These are phyloP conservation scores for Trachops cirrhosus DNA, from an alignment of 2,797 vertebrate genomes.

Conservation along the genomic window DNA sequence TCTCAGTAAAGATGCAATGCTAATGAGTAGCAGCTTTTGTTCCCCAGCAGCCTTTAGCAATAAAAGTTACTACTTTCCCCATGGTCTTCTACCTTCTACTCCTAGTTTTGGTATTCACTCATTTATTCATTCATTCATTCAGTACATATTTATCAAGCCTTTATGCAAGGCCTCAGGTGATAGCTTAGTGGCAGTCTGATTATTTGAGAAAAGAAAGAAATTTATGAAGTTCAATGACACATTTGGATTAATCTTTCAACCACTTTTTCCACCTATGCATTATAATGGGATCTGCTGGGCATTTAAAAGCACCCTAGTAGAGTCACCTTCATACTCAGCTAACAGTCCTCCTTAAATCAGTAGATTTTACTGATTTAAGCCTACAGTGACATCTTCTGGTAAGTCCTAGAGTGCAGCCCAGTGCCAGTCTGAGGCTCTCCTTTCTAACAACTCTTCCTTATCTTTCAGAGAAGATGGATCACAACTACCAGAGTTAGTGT, in stretches of 20 bases:
- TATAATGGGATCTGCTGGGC: constrained; percentile 10
- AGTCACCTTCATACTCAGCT: constrained; percentile 57
- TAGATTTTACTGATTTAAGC: not conserved
- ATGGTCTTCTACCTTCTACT: not conserved
- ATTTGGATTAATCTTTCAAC: constrained; percentile 69
- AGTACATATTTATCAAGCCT: constrained; percentile 2
- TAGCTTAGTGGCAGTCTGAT: constrained; percentile 36
- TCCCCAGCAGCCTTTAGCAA: not conserved
- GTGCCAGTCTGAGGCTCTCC: not conserved
- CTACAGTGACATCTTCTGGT: constrained; percentile 66
- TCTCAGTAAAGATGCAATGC: not conserved
- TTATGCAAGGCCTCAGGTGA: not conserved
- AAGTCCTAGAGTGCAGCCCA: not conserved
- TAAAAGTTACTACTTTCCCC: not conserved
- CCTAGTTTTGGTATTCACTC: not conserved
- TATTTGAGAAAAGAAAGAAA: constrained; percentile 4
- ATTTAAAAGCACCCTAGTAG: not conserved
- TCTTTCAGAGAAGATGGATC: not conserved
- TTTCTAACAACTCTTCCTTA: not conserved
- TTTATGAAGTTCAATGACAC: constrained; percentile 50
- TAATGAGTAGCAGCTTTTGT: not conserved
- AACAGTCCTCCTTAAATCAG: not conserved
- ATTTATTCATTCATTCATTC: constrained; percentile 35
- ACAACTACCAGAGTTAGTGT: not conserved
- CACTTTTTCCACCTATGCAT: constrained; percentile 34